Evolutionary conservation across 2,888 invertebrate species (phyloP), one percentile per base, ranked within the genome.

Genomic region (Volucella inanis): DNA sequence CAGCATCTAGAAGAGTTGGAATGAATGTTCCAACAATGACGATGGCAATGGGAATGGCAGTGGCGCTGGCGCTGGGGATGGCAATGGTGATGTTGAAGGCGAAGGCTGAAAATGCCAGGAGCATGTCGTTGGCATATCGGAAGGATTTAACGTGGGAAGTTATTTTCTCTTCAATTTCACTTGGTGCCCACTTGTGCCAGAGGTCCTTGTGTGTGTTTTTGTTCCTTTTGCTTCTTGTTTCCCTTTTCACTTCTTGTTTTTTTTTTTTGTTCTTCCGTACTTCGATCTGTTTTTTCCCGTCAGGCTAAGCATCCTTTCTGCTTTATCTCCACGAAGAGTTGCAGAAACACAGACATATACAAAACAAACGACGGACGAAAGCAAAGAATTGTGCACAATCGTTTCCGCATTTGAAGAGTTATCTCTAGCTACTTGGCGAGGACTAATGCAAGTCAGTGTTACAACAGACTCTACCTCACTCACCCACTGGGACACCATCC

Each of bases 81-180:
- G 31, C 31, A 2, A 31, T 31, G 31, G 31, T 31, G 31, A 31
- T 31, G 31, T 65, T 54, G n/a, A 12, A 14, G 50, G 61, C 47
- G 47, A 64, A 62, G 65, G 43, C 39, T 77, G 67, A 10, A 54
- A 82, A 72, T 77, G 77, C 57, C 77, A 72, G 10, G 61, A 72
- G 72, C 54, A 62, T 72, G 77, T 43, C 64, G 39, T 55, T 71
- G 18, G 18, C 52, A 43, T 12, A 8, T 43, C 72, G 62, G 39
- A 61, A 55, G 67, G 71, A 61, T 67, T 72, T 54, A 59, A 50
- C 65, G 43, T 39, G 18, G 39, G 45, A 65, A 55, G 43, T 47
- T 71, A 43, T 61, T 61, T 31, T 71, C 41, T 71, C 61, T 71
- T 70, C 41, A 10, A 70, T 75, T 64, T 64, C 62, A 57, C 39